phyloP scores from a whole-genome alignment of 2,797 vertebrate genomes.

The Tarsius wallacei region DNA sequence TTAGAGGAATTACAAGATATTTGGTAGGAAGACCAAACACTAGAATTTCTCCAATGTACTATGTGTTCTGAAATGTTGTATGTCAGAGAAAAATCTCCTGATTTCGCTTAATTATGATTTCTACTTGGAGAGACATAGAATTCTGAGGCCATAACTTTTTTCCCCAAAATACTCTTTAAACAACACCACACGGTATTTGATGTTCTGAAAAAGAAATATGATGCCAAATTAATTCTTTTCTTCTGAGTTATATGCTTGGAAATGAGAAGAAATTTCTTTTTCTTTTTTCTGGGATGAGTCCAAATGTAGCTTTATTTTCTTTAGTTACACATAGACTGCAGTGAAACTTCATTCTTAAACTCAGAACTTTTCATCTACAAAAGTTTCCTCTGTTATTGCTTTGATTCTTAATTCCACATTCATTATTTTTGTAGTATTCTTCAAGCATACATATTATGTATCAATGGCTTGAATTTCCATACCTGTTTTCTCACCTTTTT shows the following conservation, averaged over 20 bases:
- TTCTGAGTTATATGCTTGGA: neutral
- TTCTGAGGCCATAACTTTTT: neutral
- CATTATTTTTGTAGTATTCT: neutral
- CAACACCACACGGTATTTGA: neutral
- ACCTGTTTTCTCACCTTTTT: neutral
- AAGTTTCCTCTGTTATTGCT: neutral
- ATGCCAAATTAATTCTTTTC: neutral
- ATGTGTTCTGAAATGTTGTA: neutral
- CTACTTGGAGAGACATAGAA: neutral
- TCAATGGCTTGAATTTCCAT: neutral
- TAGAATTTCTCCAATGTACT: neutral
- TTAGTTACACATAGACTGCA: neutral
- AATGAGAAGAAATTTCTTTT: neutral
- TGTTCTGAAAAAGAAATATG: neutral
- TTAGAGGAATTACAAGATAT: neutral
- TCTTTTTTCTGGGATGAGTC: neutral
- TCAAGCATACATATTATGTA: neutral
- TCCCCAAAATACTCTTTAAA: neutral
- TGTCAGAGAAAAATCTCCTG: neutral
- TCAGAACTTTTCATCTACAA: neutral
- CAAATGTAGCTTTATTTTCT: neutral
- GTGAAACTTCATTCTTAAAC: neutral
- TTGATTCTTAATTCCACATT: neutral
- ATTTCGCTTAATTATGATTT: neutral
- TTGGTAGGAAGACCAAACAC: neutral